Base-by-base conservation (phyloP, 2,797 vertebrate species). In the Sciurus vulgaris region DNA sequence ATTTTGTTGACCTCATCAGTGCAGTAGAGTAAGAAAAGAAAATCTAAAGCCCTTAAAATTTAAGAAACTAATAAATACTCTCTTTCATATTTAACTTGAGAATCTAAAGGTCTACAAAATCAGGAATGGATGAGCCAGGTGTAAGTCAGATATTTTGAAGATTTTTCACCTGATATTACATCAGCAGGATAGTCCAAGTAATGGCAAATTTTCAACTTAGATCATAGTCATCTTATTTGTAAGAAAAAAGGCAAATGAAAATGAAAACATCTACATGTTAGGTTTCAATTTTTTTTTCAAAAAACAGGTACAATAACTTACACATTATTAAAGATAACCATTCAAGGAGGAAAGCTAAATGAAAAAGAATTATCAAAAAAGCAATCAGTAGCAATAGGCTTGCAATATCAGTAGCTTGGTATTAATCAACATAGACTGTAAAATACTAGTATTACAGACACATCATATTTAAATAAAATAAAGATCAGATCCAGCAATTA, bases 201-300 rank as follows among this genome's bases (percentile, higher is more conserved):
- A 95, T 13, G 14, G 83, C 41, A 33, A 86, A 87, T 41, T 67
- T 28, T 96, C 14, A 91, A 69, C 2, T 67, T 88, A 79, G 28
- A 72, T 33, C 63, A 26, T n/a, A 65, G 2, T 49, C 72, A 72
- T 15, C 12, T 3, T 63, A 76, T 41, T 92, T 56, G 47, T 15
- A 94, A 8, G 7, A 51, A 28, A 13, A 81, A 82, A 76, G 61
- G 4, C 2, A 90, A n/a, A 56, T 5, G n/a, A 24, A 9, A 77
- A 78, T 77, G 13, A 90, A 95, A 63, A 1, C 44, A 38, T 17
- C 24, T 67, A 61, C 2, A 63, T 63, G 7, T 7, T 70, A 78
- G n/a, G 2, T 30, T 12, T 90, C 26, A 7, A 44, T 44, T 76
- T 63, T 82, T 56, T 61, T 65, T 85, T 61, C 5, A 79, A 24